phyloP scores from a whole-genome alignment of 2,113 vertebrate genomes.

The Sceloporus tristichus region DNA sequence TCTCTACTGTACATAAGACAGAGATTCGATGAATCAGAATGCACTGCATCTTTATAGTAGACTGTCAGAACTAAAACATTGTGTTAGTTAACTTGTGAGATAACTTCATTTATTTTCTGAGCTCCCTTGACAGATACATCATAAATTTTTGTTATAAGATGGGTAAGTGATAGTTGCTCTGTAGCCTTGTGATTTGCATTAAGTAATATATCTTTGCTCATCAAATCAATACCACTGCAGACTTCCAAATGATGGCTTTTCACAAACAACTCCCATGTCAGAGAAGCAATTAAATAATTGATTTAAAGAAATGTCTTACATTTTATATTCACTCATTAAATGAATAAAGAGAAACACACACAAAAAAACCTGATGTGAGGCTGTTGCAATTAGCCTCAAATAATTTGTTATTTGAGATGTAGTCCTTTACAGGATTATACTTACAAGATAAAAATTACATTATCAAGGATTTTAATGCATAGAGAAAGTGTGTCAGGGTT shows the following conservation, averaged over 20 bases:
- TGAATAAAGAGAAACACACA: conserved; percentile 25
- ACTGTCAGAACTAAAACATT: conserved; percentile 42
- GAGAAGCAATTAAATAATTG: conserved; percentile 63
- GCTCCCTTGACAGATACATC: background rate
- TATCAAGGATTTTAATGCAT: conserved; percentile 26
- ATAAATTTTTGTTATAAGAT: conserved; percentile 9
- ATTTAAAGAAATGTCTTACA: conserved; percentile 53
- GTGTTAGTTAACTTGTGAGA: conserved; percentile 8
- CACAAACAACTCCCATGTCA: conserved; percentile 38
- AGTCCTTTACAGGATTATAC: conserved; percentile 40
- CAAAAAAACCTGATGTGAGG: background rate
- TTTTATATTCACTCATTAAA: conserved; percentile 44
- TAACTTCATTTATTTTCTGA: conserved; percentile 45
- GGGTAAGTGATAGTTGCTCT: background rate
- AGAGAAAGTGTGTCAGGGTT: conserved; percentile 5
- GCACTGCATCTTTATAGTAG: conserved; percentile 10
- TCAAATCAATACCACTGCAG: conserved; percentile 45
- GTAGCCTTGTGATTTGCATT: conserved; percentile 54
- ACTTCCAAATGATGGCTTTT: background rate
- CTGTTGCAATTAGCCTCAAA: conserved; percentile 49
- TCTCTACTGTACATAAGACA: background rate
- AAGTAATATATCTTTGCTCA: conserved; percentile 49
- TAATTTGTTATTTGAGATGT: conserved; percentile 50
- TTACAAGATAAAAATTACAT: conserved; percentile 38
- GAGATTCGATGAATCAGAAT: background rate